These are phyloP conservation scores for Diarsia mendica DNA, from an alignment of 2,888 invertebrate species.

Conservation along the genomic window DNA sequence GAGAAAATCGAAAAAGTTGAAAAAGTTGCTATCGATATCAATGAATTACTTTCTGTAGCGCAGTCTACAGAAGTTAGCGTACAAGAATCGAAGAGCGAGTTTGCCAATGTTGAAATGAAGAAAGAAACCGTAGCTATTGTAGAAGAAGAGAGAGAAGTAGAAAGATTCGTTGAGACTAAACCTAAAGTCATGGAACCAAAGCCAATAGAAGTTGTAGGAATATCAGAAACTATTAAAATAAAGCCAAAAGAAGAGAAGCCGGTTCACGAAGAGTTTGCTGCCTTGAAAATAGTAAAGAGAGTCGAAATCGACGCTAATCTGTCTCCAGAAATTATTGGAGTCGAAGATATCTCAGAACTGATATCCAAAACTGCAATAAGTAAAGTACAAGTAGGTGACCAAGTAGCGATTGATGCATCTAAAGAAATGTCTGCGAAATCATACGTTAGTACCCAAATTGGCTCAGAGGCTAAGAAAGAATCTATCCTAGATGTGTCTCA, in stretches of 20 bases:
- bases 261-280: slow-evolving; percentile 68
- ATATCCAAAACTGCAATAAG: slow-evolving; percentile 42
- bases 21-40: slow-evolving; percentile 62
- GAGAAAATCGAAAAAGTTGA: slow-evolving; percentile 65
- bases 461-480: slow-evolving; percentile 27
- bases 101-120: slow-evolving; percentile 39
- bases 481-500: slow-evolving; percentile 30
- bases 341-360: slow-evolving; percentile 59
- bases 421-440: slow-evolving; percentile 33
- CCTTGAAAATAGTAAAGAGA: slow-evolving; percentile 72
- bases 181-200: slow-evolving; percentile 44
- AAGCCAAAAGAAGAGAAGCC: slow-evolving; percentile 54
- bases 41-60: slow-evolving; percentile 56
- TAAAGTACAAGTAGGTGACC: slow-evolving; percentile 42
- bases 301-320: slow-evolving; percentile 59
- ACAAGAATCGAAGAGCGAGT: slow-evolving; percentile 56
- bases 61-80: slow-evolving; percentile 49
- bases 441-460: slow-evolving; percentile 28
- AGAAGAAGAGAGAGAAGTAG: slow-evolving; percentile 31
- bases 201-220: slow-evolving; percentile 52
- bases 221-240: slow-evolving; percentile 50
- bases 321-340: slow-evolving; percentile 63
- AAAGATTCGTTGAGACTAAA: slow-evolving; percentile 28
- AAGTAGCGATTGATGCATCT: slow-evolving; percentile 41
- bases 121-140: slow-evolving; percentile 39